Evolutionary conservation across 2,113 vertebrate species (phyloP), one percentile per base, ranked within the genome.

Genomic region (Heterotilapia buettikoferi): DNA sequence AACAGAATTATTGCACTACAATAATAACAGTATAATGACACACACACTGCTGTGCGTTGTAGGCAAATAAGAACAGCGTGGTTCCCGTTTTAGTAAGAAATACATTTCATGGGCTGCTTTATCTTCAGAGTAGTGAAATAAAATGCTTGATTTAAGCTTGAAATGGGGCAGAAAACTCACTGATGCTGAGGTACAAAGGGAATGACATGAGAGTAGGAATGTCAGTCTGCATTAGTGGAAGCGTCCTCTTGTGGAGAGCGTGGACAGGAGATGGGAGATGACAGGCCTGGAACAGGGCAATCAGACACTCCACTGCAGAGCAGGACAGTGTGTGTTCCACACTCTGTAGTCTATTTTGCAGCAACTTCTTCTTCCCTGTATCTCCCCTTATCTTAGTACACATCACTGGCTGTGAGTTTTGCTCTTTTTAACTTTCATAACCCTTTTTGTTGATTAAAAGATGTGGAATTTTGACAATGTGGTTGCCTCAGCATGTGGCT

Each of bases 141-240:
- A 16, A 89, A 93, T 88, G 93, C 91, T 86, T 36, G 93, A 94
- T 92, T 93, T 90, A 16, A 84, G 86, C 85, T 83, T 83, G 92
- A 95, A 96, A 94, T 95, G 95, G 90, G 92, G 92, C 86, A 89
- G 82, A 95, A 95, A 94, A 89, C 84, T 82, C 93, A 90, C 71
- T 54, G 84, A 86, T 33, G 36, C 89, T 73, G 88, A 83, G 88
- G 88, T 82, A 63, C 76, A 87, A 78, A 57, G 71, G 78, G 83
- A 86, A 89, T 1, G 83, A 76, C 61, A 66, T 7, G 80, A 71
- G 90, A 87, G 90, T 19, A 10, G 86, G 85, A 33, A 78, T 12
- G 90, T 94, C 92, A 82, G 71, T 80, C 80, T 52, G 57, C 59
- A 90, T 95, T 93, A 92, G 80, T 19, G 45, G 84, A 31, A 16